A percentile compares a stretch with the other conserved stretches of the same genome.
Evolutionary conservation across 2,888 invertebrate species (phyloP).

Genomic region (Trilocha varians): DNA sequence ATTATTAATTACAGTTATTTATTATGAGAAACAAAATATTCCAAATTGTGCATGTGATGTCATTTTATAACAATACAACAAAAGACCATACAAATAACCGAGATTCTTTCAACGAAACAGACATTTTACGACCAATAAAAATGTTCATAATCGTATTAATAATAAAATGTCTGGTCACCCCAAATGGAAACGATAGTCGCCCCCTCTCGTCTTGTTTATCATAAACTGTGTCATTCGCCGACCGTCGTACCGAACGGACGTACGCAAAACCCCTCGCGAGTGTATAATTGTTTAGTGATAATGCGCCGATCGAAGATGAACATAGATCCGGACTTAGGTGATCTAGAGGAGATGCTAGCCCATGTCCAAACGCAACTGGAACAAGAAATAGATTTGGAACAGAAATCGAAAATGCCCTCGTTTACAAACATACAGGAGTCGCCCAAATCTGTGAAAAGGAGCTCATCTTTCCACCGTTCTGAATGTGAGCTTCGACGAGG

Average conservation of each 20-base stretch:
- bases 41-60: too few relatives aligned
- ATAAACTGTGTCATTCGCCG: slow-evolving; percentile 4
- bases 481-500: slow-evolving; percentile 40
- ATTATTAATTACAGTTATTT: too few relatives aligned
- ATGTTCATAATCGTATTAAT: background rate
- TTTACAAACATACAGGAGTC: slow-evolving; percentile 52
- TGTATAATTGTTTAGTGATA: background rate
- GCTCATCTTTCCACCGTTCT: slow-evolving; percentile 36
- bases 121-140: background rate
- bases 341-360: slow-evolving; percentile 65
- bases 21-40: too few relatives aligned
- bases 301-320: slow-evolving; percentile 57
- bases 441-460: slow-evolving; percentile 45
- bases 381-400: slow-evolving; percentile 58
- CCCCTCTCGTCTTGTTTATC: background rate
- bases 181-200: background rate
- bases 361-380: slow-evolving; percentile 63
- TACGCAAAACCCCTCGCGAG: background rate
- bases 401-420: slow-evolving; percentile 50
- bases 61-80: too few relatives aligned
- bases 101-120: too few relatives aligned
- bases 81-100: too few relatives aligned
- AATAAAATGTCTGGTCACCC: background rate
- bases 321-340: slow-evolving; percentile 59
- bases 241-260: slow-evolving; percentile 5